These are phyloP conservation scores for Meloidogyne floridensis DNA, from an alignment of 1,140 invertebrate genomes.

Conservation along the genomic window DNA sequence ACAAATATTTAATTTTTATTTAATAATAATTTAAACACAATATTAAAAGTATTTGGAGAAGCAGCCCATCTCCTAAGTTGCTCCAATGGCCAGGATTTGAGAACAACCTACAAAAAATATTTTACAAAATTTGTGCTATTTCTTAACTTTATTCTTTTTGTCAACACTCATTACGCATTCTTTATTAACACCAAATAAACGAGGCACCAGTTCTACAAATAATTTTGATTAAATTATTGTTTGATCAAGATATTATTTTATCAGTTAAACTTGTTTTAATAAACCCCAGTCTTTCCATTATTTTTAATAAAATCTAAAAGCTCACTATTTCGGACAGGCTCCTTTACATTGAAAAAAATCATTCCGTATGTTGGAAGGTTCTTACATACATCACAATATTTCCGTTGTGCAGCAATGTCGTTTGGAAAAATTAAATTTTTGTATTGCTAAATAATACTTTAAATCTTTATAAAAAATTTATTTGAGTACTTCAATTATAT, in stretches of 20 bases:
- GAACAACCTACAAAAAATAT: constrained; percentile 57
- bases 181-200: constrained; percentile 93
- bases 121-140: not conserved
- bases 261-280: too few relatives aligned
- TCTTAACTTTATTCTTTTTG: constrained; percentile 86
- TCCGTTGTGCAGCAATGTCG: constrained; percentile 29
- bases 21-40: constrained; percentile 25
- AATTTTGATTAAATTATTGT: too few relatives aligned
- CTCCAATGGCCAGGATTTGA: constrained; percentile 83
- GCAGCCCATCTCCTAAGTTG: constrained; percentile 88
- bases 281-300: too few relatives aligned
- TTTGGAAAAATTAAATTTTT: constrained; percentile 25
- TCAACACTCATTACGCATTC: constrained; percentile 92
- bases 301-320: not conserved
- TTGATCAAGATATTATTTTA: too few relatives aligned
- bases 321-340: constrained; percentile 84
- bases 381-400: constrained; percentile 76
- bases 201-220: constrained; percentile 82
- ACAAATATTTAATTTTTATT: constrained; percentile 65
- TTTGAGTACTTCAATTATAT: constrained; percentile 67
- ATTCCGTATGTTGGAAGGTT: constrained; percentile 93
- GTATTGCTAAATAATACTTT: constrained; percentile 33
- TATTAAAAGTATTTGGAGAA: constrained; percentile 88
- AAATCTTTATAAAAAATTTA: not conserved
- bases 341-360: constrained; percentile 96